Base-by-base conservation (phyloP, 2,888 invertebrate species). In the Crepidodera aurea region DNA sequence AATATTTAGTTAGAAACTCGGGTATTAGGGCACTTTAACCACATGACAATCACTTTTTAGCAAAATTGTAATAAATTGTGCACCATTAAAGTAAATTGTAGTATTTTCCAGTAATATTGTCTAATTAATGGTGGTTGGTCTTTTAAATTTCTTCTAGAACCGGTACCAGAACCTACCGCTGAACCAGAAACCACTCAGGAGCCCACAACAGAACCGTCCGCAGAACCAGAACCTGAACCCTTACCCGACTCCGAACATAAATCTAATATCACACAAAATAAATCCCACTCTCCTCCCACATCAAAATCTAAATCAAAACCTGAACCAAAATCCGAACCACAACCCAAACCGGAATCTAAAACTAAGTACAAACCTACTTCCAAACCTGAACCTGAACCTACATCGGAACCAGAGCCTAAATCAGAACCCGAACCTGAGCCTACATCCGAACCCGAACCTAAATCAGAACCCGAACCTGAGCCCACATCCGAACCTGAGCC, bases 401-500 rank as follows among this genome's bases (percentile, higher is more conserved):
- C 53, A 25, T 68, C 72, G 13, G 74, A 75, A 53, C 75, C 75
- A 29, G 77, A 77, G 64, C 74, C 83, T 1, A 74, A 78, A 68
- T 74, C 79, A 1, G 79, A 81, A 74, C 79, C 83, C 1, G 74
- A 79, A 64, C 74, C 77, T 0, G 77, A 80, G 68, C 74, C 81
- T 2, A 75, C 78, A 67, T 75, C 80, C 0, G 79, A 81, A 73
- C 78, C 83, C 5, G 67, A 83, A 71, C 79, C 86, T 0, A 81
- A 82, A 58, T 76, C 83, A 1, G 77, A 81, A 71, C 77, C 82
- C 2, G 77, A 79, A 69, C 76, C 81, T 1, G 79, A 81, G 73
- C 78, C 78, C 82, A 5, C 61, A 83, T 69, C 80, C 85, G 0
- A 81, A 81, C 51, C 74, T 77, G 0, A 82, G 84, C 74, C 82